Evolutionary conservation across 2,113 vertebrate species (phyloP).

Genomic region (Barnardius zonarius): DNA sequence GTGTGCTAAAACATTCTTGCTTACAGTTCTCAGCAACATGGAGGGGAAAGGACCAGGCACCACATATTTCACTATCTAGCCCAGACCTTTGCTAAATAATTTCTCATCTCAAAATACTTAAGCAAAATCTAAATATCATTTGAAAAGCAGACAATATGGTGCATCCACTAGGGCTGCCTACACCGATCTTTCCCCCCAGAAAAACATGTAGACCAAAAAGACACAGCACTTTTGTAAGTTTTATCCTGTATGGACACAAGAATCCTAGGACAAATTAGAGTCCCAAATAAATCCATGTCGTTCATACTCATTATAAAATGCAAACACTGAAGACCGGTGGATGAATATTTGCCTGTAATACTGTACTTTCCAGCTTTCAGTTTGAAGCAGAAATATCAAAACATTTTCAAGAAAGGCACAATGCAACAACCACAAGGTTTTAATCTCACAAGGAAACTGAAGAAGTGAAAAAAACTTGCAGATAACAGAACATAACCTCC

Average conservation of each 20-base stretch:
- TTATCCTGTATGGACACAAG: not conserved
- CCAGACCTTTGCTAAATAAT: not conserved
- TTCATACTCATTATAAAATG: not conserved
- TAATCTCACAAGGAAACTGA: not conserved
- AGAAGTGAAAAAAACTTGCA: not conserved
- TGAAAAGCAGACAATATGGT: not conserved
- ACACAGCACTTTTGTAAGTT: not conserved
- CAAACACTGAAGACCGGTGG: not conserved
- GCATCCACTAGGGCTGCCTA: not conserved
- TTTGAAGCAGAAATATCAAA: not conserved
- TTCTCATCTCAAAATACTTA: not conserved
- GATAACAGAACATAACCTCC: not conserved
- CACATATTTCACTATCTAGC: not conserved
- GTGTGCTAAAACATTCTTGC: not conserved
- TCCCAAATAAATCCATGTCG: not conserved
- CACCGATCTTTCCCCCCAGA: not conserved
- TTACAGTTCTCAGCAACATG: not conserved
- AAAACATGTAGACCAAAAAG: not conserved
- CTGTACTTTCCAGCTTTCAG: not conserved
- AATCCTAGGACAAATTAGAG: not conserved
- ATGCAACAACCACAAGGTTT: not conserved
- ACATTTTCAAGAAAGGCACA: not conserved
- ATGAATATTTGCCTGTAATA: not conserved
- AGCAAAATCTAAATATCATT: not conserved
- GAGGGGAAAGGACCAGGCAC: not conserved